phyloP scores from a whole-genome alignment of 2,888 invertebrate genomes.

The Acleris holmiana region DNA sequence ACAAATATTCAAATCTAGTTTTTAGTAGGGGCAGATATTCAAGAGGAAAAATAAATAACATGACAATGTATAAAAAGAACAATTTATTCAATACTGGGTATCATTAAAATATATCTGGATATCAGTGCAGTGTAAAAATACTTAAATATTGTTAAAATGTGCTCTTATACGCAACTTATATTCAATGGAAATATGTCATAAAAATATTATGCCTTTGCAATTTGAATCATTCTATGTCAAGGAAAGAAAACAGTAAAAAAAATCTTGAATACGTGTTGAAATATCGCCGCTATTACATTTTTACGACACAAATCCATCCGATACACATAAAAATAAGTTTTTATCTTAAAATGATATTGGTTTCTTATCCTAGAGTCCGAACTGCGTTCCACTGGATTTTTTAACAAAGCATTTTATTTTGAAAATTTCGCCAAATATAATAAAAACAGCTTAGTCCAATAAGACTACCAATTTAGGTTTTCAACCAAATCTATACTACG shows the following conservation, averaged over 20 bases:
- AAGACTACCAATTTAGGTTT: constrained; percentile 51
- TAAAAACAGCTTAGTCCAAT: constrained; percentile 32
- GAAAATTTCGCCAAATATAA: constrained; percentile 18
- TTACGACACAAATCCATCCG: constrained; percentile 33
- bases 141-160: constrained; percentile 48
- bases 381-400: constrained; percentile 32
- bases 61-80: constrained; percentile 53
- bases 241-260: constrained; percentile 8
- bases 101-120: constrained; percentile 54
- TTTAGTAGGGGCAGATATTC: constrained; percentile 6
- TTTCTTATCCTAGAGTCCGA: constrained; percentile 36
- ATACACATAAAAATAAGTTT: constrained; percentile 32
- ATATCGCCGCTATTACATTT: constrained; percentile 15
- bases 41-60: constrained; percentile 34
- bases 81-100: constrained; percentile 65
- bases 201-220: constrained; percentile 3
- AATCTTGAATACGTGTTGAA: background rate
- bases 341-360: constrained; percentile 33
- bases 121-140: constrained; percentile 64
- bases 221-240: background rate
- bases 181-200: constrained; percentile 29
- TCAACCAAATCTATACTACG: constrained; percentile 54
- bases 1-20: constrained; percentile 25
- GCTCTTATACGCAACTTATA: constrained; percentile 47
- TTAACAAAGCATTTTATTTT: constrained; percentile 27